These are phyloP conservation scores for Trachelipus rathkii DNA, from an alignment of 1,140 invertebrate genomes.

Conservation along the genomic window DNA sequence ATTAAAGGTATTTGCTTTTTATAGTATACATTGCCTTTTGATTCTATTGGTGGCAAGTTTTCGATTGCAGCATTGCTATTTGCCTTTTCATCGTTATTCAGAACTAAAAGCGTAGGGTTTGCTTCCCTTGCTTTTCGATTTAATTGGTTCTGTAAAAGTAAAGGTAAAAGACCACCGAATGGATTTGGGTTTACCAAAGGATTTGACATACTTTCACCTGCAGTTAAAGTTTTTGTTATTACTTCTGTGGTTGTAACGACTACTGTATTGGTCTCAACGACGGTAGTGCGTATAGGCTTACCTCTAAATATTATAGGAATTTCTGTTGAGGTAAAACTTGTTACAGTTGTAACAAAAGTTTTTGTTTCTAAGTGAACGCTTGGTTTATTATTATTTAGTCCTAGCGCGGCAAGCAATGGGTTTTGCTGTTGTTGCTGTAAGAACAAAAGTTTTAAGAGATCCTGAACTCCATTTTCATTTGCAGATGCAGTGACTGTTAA, in stretches of 20 bases:
- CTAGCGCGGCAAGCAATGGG: slow-evolving; percentile 37
- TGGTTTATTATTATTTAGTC: slow-evolving; percentile 28
- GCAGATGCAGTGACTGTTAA: slow-evolving; percentile 66
- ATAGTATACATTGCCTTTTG: no score
- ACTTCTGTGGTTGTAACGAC: slow-evolving; percentile 87
- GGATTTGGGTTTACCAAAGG: slow-evolving; percentile 46
- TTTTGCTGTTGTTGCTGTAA: slow-evolving; percentile 40
- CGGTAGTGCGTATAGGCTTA: slow-evolving; percentile 80
- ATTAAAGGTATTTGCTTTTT: no score
- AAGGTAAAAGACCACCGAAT: slow-evolving; percentile 49
- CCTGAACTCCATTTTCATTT: slow-evolving; percentile 70
- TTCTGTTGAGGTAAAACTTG: slow-evolving; percentile 75
- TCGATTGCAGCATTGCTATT: not conserved
- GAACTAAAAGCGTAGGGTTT: slow-evolving; percentile 33
- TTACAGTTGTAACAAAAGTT: slow-evolving; percentile 84
- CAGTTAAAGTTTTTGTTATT: slow-evolving; percentile 79
- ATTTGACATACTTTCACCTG: slow-evolving; percentile 60
- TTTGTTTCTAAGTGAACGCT: slow-evolving; percentile 59
- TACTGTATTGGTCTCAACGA: slow-evolving; percentile 71
- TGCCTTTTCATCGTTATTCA: not conserved
- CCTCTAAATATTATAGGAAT: slow-evolving; percentile 82
- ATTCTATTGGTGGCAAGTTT: slow-evolving; percentile 23
- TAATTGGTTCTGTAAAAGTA: slow-evolving; percentile 50
- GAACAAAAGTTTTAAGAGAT: slow-evolving; percentile 55
- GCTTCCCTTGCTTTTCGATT: slow-evolving; percentile 49